Percentiles rank a stretch among this genome's conserved stretches.
phyloP scores from a whole-genome alignment of 2,888 invertebrate genomes.

The Synergus japonicus region DNA sequence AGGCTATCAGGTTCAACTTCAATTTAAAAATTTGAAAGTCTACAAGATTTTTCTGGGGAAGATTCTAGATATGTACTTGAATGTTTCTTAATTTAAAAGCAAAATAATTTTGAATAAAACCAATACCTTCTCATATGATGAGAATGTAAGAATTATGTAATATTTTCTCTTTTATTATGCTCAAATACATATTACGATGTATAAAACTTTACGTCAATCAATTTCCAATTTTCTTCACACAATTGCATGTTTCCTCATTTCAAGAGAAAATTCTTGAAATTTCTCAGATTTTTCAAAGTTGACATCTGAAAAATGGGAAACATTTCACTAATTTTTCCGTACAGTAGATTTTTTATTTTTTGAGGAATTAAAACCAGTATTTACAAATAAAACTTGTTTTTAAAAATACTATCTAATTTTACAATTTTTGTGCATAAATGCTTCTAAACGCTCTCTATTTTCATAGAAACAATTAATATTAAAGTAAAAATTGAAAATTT shows the following conservation, averaged over 20 bases:
- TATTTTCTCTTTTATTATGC: background rate
- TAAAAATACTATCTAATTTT: background rate
- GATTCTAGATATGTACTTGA: background rate
- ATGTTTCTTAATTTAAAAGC: background rate
- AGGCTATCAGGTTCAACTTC: background rate
- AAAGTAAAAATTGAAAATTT: background rate
- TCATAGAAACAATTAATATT: background rate
- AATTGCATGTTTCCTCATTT: background rate
- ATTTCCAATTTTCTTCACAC: background rate
- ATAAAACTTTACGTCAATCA: too few relatives aligned
- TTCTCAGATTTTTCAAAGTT: background rate
- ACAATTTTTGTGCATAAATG: background rate
- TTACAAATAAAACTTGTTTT: background rate
- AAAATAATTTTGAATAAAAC: background rate
- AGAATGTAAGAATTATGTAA: background rate
- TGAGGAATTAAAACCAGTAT: background rate
- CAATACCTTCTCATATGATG: too few relatives aligned
- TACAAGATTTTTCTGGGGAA: background rate
- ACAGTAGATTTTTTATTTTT: background rate
- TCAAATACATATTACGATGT: background rate
- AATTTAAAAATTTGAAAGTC: background rate
- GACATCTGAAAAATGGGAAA: background rate
- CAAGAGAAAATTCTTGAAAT: background rate
- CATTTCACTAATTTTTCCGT: background rate
- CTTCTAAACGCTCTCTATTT: background rate